Evolutionary conservation across 2,113 vertebrate genomes (phyloP).

Genomic region (Barbus barbus): DNA sequence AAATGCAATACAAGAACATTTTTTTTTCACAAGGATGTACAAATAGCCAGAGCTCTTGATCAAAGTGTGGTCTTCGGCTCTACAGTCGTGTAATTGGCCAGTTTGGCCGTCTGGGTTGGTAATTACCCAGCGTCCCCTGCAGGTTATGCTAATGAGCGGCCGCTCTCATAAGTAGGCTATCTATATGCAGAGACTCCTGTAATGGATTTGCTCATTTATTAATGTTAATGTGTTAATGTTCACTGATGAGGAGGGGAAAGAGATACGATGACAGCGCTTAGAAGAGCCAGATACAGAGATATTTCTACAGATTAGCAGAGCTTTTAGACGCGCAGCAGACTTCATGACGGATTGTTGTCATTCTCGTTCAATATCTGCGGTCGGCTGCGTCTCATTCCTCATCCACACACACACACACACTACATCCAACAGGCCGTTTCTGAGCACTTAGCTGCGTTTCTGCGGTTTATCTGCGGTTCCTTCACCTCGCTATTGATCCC

Average conservation of each 20-base stretch:
- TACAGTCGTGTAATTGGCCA: not conserved
- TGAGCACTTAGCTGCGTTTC: conserved; percentile 16
- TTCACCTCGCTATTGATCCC: conserved; percentile 19
- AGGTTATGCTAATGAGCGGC: conserved; percentile 75
- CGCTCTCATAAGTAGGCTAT: conserved; percentile 80
- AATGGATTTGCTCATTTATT: conserved; percentile 83
- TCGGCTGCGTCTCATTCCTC: no score
- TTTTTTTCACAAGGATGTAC: no score
- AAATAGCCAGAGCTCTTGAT: no score
- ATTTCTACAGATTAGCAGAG: not conserved
- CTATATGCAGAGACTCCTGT: conserved; percentile 82
- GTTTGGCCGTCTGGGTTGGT: no score
- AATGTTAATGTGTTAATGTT: conserved; percentile 79
- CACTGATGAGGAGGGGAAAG: conserved; percentile 59
- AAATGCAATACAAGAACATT: no score
- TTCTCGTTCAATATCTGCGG: conserved; percentile 11
- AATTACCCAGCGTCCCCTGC: conserved; percentile 64
- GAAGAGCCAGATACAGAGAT: conserved; percentile 21
- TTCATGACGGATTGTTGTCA: conserved; percentile 30
- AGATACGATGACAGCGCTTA: conserved; percentile 62
- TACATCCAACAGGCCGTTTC: not conserved
- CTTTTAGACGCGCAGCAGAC: not conserved
- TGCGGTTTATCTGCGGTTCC: not conserved
- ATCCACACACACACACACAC: not conserved
- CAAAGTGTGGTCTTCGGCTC: no score